Evolutionary conservation across 2,113 vertebrate species (phyloP).

Genomic region (Lates calcarifer): DNA sequence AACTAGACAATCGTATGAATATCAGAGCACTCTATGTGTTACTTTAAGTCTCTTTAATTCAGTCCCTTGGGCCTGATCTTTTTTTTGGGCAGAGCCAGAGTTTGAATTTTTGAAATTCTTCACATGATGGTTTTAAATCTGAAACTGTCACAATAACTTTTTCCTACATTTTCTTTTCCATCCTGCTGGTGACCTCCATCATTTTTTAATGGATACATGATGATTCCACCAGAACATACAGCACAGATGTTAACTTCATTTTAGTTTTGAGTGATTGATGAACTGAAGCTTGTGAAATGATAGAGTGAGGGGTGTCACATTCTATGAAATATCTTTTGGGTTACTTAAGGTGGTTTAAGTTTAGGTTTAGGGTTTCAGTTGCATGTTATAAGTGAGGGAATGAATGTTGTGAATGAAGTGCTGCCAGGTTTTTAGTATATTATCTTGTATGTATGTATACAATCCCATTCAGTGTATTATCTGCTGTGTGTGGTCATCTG

Average conservation of each 20-base stretch:
- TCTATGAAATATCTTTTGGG: background rate
- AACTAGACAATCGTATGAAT: background rate
- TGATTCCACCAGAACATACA: conserved; percentile 11
- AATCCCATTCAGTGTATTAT: background rate
- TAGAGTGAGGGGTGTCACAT: background rate
- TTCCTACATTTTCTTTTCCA: background rate
- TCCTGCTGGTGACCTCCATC: background rate
- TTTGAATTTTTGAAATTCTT: conserved; percentile 11
- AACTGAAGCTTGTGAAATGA: background rate
- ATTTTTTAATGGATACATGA: conserved; percentile 13
- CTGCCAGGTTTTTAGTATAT: conserved; percentile 16
- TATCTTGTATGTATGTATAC: background rate
- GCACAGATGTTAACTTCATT: background rate
- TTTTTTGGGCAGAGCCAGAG: conserved; percentile 8
- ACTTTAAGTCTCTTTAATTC: background rate
- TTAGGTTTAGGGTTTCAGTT: background rate
- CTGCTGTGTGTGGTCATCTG: conserved; percentile 42
- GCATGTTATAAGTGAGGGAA: background rate
- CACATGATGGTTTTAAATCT: conserved; percentile 27
- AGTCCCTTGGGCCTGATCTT: background rate
- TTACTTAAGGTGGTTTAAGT: background rate
- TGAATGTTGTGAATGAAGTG: background rate
- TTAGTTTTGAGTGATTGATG: conserved; percentile 23
- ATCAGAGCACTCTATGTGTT: background rate
- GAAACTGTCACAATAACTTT: conserved; percentile 2